These are phyloP conservation scores for Drosophila kepulauana DNA, from an alignment of 1,140 invertebrate genomes.

Conservation along the genomic window DNA sequence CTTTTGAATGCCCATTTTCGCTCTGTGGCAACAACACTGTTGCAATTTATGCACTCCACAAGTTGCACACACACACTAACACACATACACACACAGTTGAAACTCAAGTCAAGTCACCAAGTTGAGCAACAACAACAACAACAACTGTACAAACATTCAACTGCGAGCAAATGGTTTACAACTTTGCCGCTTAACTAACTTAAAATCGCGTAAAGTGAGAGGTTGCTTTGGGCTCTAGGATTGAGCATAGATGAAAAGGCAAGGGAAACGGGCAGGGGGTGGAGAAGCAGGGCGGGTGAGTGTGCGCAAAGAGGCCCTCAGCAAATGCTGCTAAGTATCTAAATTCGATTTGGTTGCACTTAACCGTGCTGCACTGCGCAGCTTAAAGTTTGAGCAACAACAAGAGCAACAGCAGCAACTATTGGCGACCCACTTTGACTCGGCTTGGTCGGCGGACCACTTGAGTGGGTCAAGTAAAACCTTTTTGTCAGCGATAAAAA, in stretches of 20 bases:
- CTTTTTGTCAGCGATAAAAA: constrained; percentile 80
- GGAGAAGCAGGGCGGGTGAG: not conserved
- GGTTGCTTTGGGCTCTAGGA: constrained; percentile 13
- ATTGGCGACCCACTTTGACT: constrained; percentile 55
- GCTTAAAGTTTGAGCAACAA: constrained; percentile 46
- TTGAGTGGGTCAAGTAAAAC: constrained; percentile 80
- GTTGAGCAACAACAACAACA: constrained; percentile 31
- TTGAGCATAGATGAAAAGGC: not conserved
- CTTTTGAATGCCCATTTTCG: constrained; percentile 18
- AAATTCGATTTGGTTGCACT: constrained; percentile 77
- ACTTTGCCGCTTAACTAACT: constrained; percentile 71
- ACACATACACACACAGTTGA: constrained; percentile 45
- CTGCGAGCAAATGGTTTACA: constrained; percentile 65
- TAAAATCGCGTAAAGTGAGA: constrained; percentile 68
- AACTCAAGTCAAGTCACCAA: constrained; percentile 34
- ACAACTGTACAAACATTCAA: constrained; percentile 22
- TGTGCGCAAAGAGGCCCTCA: constrained; percentile 35
- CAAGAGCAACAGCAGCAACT: constrained; percentile 20
- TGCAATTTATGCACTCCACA: constrained; percentile 70
- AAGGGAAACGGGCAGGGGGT: too few species aligned
- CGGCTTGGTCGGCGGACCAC: constrained; percentile 27
- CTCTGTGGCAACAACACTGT: constrained; percentile 32
- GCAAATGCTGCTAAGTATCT: constrained; percentile 55
- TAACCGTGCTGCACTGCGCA: constrained; percentile 45
- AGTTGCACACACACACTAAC: constrained; percentile 50